Evolutionary conservation across 2,888 invertebrate genomes (phyloP).

Genomic region (Chrysomela aeneicollis): DNA sequence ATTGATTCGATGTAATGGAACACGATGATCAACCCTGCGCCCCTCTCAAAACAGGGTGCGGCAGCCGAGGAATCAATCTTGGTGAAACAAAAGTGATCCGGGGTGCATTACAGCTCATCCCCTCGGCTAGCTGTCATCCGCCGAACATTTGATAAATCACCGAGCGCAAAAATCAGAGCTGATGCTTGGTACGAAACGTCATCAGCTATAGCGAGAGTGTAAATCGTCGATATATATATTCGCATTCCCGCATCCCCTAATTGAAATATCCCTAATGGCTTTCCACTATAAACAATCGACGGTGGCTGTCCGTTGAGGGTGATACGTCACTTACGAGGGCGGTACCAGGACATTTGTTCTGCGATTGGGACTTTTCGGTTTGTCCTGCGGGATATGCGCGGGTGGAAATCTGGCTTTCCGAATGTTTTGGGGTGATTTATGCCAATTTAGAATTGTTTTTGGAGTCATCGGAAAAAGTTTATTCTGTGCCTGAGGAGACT

Average conservation of each 20-base stretch:
- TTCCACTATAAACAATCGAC: conserved; percentile 60
- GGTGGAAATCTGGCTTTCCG: conserved; percentile 25
- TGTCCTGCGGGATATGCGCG: conserved; percentile 32
- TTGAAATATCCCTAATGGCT: conserved; percentile 63
- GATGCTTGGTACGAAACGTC: no score
- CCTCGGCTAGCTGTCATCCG: conserved; percentile 14
- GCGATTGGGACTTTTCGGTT: conserved; percentile 18
- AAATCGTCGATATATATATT: conserved; percentile 41
- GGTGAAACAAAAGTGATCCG: not conserved
- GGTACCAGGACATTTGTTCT: conserved; percentile 40
- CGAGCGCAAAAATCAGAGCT: conserved; percentile 39
- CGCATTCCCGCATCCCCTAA: conserved; percentile 45
- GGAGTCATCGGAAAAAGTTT: not conserved
- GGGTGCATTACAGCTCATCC: conserved; percentile 1
- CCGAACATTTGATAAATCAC: conserved; percentile 31
- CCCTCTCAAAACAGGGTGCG: not conserved
- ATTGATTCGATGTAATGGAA: not conserved
- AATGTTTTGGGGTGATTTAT: conserved; percentile 27
- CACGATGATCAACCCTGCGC: not conserved
- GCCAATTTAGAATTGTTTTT: conserved; percentile 16
- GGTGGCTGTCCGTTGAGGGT: conserved; percentile 54
- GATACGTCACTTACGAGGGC: conserved; percentile 60
- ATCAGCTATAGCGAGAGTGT: conserved; percentile 30
- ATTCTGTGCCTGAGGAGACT: not conserved
- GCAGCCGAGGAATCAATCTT: not conserved